A percentile compares a stretch with the other conserved stretches of the same genome.
Evolutionary conservation across 2,797 vertebrate species (phyloP).

Genomic region (Triplophysa yarkandensis): DNA sequence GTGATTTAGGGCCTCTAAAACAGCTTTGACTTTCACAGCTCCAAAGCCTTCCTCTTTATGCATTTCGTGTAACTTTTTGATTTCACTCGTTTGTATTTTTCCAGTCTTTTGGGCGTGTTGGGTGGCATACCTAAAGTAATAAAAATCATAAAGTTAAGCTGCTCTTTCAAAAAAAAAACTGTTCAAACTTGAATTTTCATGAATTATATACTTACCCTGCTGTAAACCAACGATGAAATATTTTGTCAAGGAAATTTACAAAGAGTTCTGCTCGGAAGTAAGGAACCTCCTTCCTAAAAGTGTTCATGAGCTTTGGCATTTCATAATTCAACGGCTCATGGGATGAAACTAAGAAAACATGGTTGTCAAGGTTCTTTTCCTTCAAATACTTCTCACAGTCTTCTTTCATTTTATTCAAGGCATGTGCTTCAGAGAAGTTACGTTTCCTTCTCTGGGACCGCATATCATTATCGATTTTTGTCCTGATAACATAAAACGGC

Average conservation of each 20-base stretch:
- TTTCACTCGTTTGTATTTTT: slow-evolving; percentile 41
- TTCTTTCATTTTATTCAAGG: slow-evolving; percentile 42
- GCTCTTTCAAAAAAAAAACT: too few relatives aligned
- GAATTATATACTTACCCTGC: slow-evolving; percentile 35
- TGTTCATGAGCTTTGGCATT: slow-evolving; percentile 34
- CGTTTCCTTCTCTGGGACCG: slow-evolving; percentile 31
- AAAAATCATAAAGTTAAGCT: background rate
- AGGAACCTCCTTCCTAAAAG: slow-evolving; percentile 33
- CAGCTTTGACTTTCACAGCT: slow-evolving; percentile 8
- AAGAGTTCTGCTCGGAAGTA: slow-evolving; percentile 41
- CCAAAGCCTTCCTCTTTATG: slow-evolving; percentile 7
- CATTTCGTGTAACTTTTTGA: slow-evolving; percentile 31
- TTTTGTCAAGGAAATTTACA: slow-evolving; percentile 38
- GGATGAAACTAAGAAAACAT: slow-evolving; percentile 50
- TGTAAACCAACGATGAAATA: slow-evolving; percentile 22
- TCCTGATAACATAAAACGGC: slow-evolving; percentile 53
- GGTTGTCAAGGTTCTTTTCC: slow-evolving; percentile 37
- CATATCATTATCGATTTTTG: slow-evolving; percentile 54
- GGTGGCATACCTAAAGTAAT: background rate
- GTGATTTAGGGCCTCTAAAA: slow-evolving; percentile 42
- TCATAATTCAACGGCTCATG: slow-evolving; percentile 41
- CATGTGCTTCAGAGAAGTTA: background rate
- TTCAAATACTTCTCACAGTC: slow-evolving; percentile 49
- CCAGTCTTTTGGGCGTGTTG: slow-evolving; percentile 15
- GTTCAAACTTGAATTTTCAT: background rate